Percentiles rank a stretch among this genome's conserved stretches.
Evolutionary conservation across 37 sponge, comb jelly and placozoan genomes (phyloP).

Genomic region (Geodia barretti): DNA sequence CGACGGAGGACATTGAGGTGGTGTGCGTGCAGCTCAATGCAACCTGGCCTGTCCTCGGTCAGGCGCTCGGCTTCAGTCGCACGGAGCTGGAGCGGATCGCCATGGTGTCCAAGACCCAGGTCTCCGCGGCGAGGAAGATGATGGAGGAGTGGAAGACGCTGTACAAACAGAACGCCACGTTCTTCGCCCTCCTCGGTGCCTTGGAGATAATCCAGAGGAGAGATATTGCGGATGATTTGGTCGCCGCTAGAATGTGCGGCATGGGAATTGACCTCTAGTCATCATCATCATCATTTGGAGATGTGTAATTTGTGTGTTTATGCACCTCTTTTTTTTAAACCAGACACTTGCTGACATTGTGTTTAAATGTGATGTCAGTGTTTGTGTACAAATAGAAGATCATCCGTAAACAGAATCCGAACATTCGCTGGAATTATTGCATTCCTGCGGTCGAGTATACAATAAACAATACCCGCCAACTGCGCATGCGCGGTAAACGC

Average conservation of each 20-base stretch:
- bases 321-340: too few species aligned
- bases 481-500: too few species aligned
- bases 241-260: conserved; percentile 47
- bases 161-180: conserved; percentile 38
- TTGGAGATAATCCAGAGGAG: conserved; percentile 61
- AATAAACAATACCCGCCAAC: too few species aligned
- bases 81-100: conserved; percentile 42
- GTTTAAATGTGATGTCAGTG: too few species aligned
- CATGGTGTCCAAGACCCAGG: not conserved
- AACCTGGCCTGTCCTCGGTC: conserved; percentile 65
- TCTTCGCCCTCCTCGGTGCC: conserved; percentile 52
- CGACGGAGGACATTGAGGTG: conserved; percentile 40
- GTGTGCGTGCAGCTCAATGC: conserved; percentile 20
- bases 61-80: conserved; percentile 53
- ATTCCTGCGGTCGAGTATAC: too few species aligned
- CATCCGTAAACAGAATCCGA: too few species aligned
- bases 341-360: too few species aligned
- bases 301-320: not conserved
- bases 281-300: conserved; percentile 34
- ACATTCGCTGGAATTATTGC: too few species aligned
- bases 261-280: conserved; percentile 21
- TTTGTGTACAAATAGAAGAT: too few species aligned
- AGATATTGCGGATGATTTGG: conserved; percentile 73
- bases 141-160: conserved; percentile 55
- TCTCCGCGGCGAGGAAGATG: conserved; percentile 45